These are phyloP conservation scores for Bucco capensis DNA, from an alignment of 2,113 vertebrate species.

Conservation along the genomic window DNA sequence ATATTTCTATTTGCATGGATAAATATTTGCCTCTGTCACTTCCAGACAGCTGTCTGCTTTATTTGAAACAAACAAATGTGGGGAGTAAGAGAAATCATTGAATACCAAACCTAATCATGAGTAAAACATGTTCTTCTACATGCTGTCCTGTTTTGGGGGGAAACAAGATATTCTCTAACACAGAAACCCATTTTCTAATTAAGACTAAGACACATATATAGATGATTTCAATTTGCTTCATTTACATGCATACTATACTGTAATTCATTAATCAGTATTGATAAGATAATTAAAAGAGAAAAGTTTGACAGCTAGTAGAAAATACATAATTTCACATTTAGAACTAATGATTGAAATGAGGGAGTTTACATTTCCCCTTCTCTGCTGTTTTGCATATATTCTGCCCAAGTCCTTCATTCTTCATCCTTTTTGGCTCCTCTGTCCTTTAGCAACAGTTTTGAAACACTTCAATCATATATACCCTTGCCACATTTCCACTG, in stretches of 20 bases:
- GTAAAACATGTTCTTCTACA: background rate
- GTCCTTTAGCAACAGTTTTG: background rate
- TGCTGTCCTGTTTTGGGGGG: accelerated
- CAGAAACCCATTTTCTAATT: background rate
- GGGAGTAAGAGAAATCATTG: background rate
- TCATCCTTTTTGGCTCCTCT: background rate
- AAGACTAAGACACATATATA: background rate
- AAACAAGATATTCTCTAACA: background rate
- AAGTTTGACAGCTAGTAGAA: background rate
- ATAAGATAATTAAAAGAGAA: background rate
- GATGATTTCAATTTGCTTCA: background rate
- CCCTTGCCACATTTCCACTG: background rate
- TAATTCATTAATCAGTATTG: background rate
- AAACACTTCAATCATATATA: accelerated
- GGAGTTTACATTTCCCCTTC: background rate
- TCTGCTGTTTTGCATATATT: background rate
- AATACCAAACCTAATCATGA: background rate
- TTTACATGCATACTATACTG: background rate
- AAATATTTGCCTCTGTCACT: background rate
- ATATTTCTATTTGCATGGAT: background rate
- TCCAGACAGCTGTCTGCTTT: background rate
- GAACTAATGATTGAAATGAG: background rate
- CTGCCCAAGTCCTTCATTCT: background rate
- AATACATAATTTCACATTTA: background rate
- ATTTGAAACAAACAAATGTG: background rate